phyloP scores from a whole-genome alignment of 2,888 invertebrate genomes.

The Silvanus unidentatus region DNA sequence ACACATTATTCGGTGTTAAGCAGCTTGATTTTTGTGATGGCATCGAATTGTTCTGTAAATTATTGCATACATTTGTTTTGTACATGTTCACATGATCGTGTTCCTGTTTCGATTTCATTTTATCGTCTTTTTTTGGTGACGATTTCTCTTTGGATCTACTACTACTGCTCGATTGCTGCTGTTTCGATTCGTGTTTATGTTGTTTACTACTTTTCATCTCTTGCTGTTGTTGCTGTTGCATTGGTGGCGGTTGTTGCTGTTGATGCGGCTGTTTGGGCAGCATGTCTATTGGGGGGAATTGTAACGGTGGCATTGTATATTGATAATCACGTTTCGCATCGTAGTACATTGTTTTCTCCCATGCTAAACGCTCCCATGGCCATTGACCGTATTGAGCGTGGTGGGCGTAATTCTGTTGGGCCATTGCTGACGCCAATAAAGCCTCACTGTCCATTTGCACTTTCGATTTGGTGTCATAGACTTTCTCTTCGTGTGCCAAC shows the following conservation, averaged over 20 bases:
- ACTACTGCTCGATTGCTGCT: constrained; percentile 20
- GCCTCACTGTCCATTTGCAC: constrained; percentile 45
- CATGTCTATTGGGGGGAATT: constrained; percentile 41
- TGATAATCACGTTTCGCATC: constrained; percentile 48
- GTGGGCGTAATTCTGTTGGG: constrained; percentile 56
- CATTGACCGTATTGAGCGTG: constrained; percentile 59
- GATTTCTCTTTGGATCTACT: constrained; percentile 23
- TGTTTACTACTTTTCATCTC: constrained; percentile 22
- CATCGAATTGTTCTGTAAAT: too few relatives aligned
- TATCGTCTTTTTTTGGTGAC: constrained; percentile 34
- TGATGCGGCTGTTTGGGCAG: constrained; percentile 31
- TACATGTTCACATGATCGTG: constrained; percentile 9
- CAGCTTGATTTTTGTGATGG: too few relatives aligned
- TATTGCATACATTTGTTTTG: not conserved
- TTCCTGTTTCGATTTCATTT: constrained; percentile 16
- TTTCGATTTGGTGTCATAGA: constrained; percentile 34
- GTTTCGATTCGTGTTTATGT: constrained; percentile 38
- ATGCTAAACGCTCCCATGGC: constrained; percentile 54
- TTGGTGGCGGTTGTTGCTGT: constrained; percentile 4
- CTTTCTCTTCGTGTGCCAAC: constrained; percentile 29
- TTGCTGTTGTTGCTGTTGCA: constrained; percentile 18
- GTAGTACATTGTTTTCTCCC: constrained; percentile 55
- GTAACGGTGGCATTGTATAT: constrained; percentile 38
- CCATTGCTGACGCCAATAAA: constrained; percentile 56
- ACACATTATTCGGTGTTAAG: not conserved